Evolutionary conservation across 1,140 invertebrate genomes (phyloP), one percentile per base, ranked within the genome.

Genomic region (Conus ventricosus): DNA sequence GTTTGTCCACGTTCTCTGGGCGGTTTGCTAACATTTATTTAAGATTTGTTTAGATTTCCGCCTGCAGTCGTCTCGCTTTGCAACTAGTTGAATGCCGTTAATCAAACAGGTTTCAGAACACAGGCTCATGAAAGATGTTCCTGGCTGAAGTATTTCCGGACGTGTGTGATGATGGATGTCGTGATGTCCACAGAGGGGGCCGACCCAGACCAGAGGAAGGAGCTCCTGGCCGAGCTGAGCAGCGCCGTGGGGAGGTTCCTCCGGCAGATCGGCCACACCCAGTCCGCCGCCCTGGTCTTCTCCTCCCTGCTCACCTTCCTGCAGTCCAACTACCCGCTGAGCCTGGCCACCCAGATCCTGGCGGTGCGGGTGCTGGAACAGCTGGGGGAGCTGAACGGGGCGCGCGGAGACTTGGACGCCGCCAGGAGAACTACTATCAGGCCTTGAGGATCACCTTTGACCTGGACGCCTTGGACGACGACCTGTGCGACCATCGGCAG

Each of bases 381-480:
- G 75, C 86, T 93, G 6, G 93, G 93, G 91, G 7, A 88, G 54
- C 88, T 92, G 85, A 88, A 90, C 85, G 67, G 88, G n/a, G 87
- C 89, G 0, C 75, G 85, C 13, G 89, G 88, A 20, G 89, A 92
- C 51, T 51, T 80, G 83, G 88, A 90, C 5, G 63, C 63, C n/a
- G 88, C 92, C 10, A 89, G 91, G 89, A 84, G 39, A 91, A 89
- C 87, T 93, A 91, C 87, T 88, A 88, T 53, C 92, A 92, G 80
- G 91, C 93, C 0, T 89, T 94, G 76, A 87, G 90, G 8, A 91
- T 90, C 17, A 81, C 92, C 54, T 90, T 91, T 82, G 91, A 93
- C 80, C 87, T 92, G 8, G 85, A 83, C 54, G 91, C 91, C 4
- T 53, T 87, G 17, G 90, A 92, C 53, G 90, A 91, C 15, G 87